Base-by-base conservation (phyloP, 2,797 vertebrate genomes). In the Numenius phaeopus region DNA sequence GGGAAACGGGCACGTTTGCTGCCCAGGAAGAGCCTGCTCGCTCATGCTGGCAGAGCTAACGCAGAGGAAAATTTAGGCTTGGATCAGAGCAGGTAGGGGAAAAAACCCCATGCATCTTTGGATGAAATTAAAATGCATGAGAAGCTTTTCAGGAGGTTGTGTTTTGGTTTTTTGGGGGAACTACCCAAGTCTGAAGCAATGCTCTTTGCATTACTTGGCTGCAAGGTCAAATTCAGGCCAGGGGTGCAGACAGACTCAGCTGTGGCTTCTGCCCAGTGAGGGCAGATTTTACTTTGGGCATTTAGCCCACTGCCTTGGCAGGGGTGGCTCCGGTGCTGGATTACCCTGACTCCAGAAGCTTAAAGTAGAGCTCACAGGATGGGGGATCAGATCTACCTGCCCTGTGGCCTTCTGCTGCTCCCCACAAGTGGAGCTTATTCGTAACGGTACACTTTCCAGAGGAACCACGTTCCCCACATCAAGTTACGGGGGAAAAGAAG, bases 391-490 rank as follows among this genome's bases (percentile, higher is more conserved):
- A 32, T 92, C 58, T 26, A 24, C n/a, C 30, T 61, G 40, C 22
- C 49, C 11, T 11, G 3, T 44, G 26, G 57, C 78, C 71, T 67
- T 29, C 66, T 40, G 50, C 71, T 14, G 0, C 52, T 52, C 15
- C 44, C 21, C 22, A 7, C 24, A 26, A 72, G 26, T 0, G 9
- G 13, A 5, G 17, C 23, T 70, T 30, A 8, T 30, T 65, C 87
- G 59, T 77, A 19, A 30, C 0, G 7, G 37, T 8, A 0, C 1
- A 0, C 17, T 18, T 52, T 77, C 22, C 26, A 61, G 59, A 61
- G 22, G 59, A 27, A 27, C 12, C 49, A 10, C 14, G 5, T 26
- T 39, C 37, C 37, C 14, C 37, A 10, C 19, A 9, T 27, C 72
- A 17, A 9, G 37, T 42, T 54, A 23, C 3, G 7, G 22, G 40